Conservation (phyloP, 2,113 vertebrate genomes). For the Acrocephalus kingi region DNA sequence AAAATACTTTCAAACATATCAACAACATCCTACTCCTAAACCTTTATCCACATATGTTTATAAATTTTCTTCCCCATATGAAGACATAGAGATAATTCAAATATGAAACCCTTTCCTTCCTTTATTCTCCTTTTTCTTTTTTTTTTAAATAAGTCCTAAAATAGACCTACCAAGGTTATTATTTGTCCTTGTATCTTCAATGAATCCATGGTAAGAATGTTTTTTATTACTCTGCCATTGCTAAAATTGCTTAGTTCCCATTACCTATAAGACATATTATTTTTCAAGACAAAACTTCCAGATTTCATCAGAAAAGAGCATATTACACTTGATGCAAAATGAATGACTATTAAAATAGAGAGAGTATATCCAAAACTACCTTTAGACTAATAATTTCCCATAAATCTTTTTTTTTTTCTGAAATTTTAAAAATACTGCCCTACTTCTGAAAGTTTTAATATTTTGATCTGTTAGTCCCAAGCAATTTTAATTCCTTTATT, state of each 20-base stretch:
- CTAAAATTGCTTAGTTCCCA: slow-evolving; percentile 75
- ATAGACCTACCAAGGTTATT: slow-evolving; percentile 75
- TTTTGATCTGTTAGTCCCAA: not conserved
- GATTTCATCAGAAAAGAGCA: slow-evolving; percentile 61
- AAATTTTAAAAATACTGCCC: not conserved
- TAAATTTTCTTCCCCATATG: slow-evolving; percentile 35
- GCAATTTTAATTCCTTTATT: not conserved
- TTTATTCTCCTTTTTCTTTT: slow-evolving; percentile 27
- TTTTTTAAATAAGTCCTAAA: slow-evolving; percentile 58
- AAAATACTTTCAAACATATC: slow-evolving; percentile 40
- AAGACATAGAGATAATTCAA: slow-evolving; percentile 60
- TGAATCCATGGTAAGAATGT: slow-evolving; percentile 67
- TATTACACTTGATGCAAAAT: slow-evolving; percentile 58
- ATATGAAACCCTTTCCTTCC: slow-evolving; percentile 57
- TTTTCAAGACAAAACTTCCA: slow-evolving; percentile 74
- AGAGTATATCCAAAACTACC: not conserved
- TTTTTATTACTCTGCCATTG: slow-evolving; percentile 75
- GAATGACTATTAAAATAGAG: slow-evolving; percentile 33
- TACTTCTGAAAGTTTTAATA: not conserved
- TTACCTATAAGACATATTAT: slow-evolving; percentile 67
- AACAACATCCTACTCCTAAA: slow-evolving; percentile 39
- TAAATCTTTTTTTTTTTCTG: not conserved
- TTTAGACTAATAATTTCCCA: not conserved
- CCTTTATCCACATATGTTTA: slow-evolving; percentile 37
- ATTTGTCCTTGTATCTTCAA: slow-evolving; percentile 73